Evolutionary conservation across 1,140 invertebrate genomes (phyloP), one percentile per base, ranked within the genome.

Genomic region (Cydia amplana): DNA sequence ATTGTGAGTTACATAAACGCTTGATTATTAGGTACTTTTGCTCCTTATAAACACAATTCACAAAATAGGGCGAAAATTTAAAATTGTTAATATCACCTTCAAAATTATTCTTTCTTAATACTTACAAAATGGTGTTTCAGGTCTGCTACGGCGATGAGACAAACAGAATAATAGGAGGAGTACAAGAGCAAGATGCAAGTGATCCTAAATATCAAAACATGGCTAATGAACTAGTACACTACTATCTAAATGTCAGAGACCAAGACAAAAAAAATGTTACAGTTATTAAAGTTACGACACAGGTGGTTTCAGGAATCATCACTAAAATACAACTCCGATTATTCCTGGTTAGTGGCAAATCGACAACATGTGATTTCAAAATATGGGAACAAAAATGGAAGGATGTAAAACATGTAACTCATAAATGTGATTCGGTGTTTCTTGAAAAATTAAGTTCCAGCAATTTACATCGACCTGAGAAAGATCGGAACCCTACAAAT

Each of bases 261-360:
- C 18, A 60, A 23, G 55, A 60, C 20, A 23, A 4, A 23, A 4
- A 23, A 12, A 60, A 23, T 23, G 9, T 87, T 16, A 80, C 85
- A 55, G 81, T 93, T 5, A 79, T 79, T 74, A 81, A 75, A 28
- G 91, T 90, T n/a, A 51, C 49, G n/a, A 51, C 16, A 51, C 79
- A 84, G 75, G 46, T 85, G 12, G 82, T 86, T 25, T 81, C 86
- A 43, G 86, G 86, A 67, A 32, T 10, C 10, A 36, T 16, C 10
- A 32, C 25, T 36, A 65, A 18, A n/a, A 32, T 65, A n/a, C 2
- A 65, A 16, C 28, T 65, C 2, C 23, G 14, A 0, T 10, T 65
- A n/a, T 36, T 32, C 4, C 28, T 36, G 28, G 4, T 32, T 2
- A 65, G 7, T 23, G 64, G 64, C 2, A 4, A 65, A 32, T 65